phyloP scores from a whole-genome alignment of 2,113 vertebrate species.

The Castor canadensis region DNA sequence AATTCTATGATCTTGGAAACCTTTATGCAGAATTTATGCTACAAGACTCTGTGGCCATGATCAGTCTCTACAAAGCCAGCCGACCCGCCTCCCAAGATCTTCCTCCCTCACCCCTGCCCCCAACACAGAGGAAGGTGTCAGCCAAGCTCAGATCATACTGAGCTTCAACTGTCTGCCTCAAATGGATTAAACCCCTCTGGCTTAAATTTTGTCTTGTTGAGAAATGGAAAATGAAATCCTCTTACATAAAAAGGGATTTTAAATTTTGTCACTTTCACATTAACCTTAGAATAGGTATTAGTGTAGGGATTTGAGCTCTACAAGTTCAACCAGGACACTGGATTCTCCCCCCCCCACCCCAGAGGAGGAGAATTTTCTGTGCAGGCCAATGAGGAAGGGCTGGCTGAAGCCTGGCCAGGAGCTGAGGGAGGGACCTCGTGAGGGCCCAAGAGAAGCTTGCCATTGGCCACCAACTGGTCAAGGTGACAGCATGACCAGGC shows the following conservation, averaged over 20 bases:
- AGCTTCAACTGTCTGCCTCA: not conserved
- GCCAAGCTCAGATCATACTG: not conserved
- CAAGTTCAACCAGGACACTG: not conserved
- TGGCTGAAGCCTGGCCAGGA: not conserved
- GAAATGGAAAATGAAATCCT: conserved; percentile 35
- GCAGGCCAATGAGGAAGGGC: not conserved
- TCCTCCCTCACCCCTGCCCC: not conserved
- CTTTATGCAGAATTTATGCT: conserved; percentile 15
- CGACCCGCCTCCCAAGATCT: not conserved
- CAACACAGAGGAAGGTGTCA: not conserved
- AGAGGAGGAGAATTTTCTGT: not conserved
- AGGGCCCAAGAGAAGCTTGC: not conserved
- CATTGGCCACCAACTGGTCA: not conserved
- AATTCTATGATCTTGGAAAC: not conserved
- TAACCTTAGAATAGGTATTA: not conserved
- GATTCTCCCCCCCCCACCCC: not conserved
- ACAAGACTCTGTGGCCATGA: not conserved
- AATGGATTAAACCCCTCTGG: not conserved
- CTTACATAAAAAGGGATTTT: conserved; percentile 11
- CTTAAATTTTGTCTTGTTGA: conserved; percentile 46
- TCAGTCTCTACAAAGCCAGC: not conserved
- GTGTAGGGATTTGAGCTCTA: not conserved
- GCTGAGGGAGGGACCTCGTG: not conserved
- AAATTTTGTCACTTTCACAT: not conserved
- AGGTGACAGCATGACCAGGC: not conserved